Evolutionary conservation across 2,888 invertebrate species (phyloP).

Genomic region (Automeris io): DNA sequence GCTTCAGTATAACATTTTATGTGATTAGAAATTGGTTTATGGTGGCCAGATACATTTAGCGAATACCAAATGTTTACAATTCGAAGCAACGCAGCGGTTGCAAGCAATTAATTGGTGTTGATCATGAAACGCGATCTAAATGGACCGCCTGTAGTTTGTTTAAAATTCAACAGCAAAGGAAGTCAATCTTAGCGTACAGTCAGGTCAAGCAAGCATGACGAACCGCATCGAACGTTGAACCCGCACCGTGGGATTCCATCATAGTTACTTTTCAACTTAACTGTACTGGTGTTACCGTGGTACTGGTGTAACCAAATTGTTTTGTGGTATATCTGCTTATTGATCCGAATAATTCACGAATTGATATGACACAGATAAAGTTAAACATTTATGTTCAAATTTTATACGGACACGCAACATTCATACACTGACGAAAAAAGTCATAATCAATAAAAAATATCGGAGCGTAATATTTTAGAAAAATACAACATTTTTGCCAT

Average conservation of each 20-base stretch:
- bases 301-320: too few species aligned
- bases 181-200: constrained; percentile 38
- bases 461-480: too few species aligned
- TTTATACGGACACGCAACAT: too few species aligned
- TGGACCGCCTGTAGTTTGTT: constrained; percentile 6
- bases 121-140: constrained; percentile 21
- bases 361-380: too few species aligned
- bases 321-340: constrained; percentile 38
- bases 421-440: too few species aligned
- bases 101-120: constrained; percentile 36
- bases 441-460: too few species aligned
- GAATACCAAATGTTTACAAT: neutral
- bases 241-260: constrained; percentile 55
- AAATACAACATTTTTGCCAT: too few species aligned
- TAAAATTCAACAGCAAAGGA: constrained; percentile 24
- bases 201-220: constrained; percentile 49
- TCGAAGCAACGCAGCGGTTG: constrained; percentile 26
- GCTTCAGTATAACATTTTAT: neutral
- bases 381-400: too few species aligned
- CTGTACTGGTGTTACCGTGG: constrained; percentile 50
- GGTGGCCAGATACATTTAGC: neutral
- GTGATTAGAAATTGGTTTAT: neutral
- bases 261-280: constrained; percentile 58
- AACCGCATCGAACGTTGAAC: constrained; percentile 59
- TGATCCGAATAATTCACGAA: constrained; percentile 5